These are phyloP conservation scores for Halictus ligatus DNA, from an alignment of 2,888 invertebrate species.

Conservation along the genomic window DNA sequence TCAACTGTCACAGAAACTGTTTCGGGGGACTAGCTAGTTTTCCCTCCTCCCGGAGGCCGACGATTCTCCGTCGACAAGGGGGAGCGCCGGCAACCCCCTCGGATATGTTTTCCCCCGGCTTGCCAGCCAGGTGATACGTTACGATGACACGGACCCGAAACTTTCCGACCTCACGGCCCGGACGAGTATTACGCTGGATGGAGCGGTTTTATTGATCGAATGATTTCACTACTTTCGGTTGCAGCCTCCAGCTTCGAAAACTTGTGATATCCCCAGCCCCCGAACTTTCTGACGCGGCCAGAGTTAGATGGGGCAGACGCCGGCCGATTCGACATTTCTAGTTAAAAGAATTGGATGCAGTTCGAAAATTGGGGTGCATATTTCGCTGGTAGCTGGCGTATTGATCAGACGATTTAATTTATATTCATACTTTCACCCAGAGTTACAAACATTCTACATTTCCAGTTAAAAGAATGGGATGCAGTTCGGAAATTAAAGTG, in stretches of 20 bases:
- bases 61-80: slow-evolving; percentile 32
- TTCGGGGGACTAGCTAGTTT: slow-evolving; percentile 29
- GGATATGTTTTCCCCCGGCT: slow-evolving; percentile 17
- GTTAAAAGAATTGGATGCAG: no score
- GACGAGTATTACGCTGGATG: neutral
- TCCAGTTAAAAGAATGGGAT: no score
- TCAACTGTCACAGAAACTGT: slow-evolving; percentile 56
- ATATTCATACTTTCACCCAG: no score
- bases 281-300: no score
- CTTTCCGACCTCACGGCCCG: slow-evolving; percentile 15
- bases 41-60: slow-evolving; percentile 44
- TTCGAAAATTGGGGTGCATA: no score
- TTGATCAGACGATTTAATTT: no score
- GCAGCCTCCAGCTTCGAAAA: neutral
- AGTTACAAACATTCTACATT: no score
- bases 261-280: no score
- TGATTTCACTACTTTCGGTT: neutral
- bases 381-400: no score
- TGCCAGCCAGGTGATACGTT: slow-evolving; percentile 49
- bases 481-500: no score
- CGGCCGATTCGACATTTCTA: no score
- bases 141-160: slow-evolving; percentile 40
- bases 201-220: neutral
- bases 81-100: slow-evolving; percentile 20
- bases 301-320: no score